These are phyloP conservation scores for Globicephala melas DNA, from an alignment of 2,113 vertebrate genomes.

Conservation along the genomic window DNA sequence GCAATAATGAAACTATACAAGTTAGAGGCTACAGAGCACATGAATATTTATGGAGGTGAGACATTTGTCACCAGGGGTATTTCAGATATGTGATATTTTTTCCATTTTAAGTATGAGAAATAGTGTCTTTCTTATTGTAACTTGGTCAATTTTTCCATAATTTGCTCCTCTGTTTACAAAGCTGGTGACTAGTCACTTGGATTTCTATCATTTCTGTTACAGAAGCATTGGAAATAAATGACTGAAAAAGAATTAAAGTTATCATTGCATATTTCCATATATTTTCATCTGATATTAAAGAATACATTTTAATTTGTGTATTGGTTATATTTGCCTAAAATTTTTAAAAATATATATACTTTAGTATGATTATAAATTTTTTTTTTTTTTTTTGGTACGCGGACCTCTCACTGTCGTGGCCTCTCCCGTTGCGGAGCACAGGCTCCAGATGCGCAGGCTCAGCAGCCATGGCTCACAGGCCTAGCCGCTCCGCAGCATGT, in stretches of 20 bases:
- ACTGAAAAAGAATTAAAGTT: neutral
- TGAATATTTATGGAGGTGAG: neutral
- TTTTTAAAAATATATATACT: neutral
- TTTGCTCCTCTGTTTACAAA: neutral
- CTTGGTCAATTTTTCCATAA: neutral
- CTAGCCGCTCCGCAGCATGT: too few relatives aligned
- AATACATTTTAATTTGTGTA: neutral
- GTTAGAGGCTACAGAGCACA: neutral
- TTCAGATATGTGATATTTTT: neutral
- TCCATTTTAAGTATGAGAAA: neutral
- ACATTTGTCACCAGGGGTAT: neutral
- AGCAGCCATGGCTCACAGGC: too few relatives aligned
- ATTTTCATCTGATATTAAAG: neutral
- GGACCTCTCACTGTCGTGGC: too few relatives aligned
- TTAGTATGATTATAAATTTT: neutral
- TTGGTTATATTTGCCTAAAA: neutral
- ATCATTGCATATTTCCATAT: neutral
- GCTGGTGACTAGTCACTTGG: neutral
- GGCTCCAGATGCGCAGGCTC: too few relatives aligned
- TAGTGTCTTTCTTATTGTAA: neutral
- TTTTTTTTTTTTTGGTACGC: too few relatives aligned
- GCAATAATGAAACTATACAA: neutral
- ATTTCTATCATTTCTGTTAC: neutral
- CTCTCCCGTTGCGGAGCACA: too few relatives aligned
- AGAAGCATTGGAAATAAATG: neutral